These are phyloP conservation scores for Melanotaenia nigrans DNA, from an alignment of 2,797 vertebrate genomes.

Conservation along the genomic window DNA sequence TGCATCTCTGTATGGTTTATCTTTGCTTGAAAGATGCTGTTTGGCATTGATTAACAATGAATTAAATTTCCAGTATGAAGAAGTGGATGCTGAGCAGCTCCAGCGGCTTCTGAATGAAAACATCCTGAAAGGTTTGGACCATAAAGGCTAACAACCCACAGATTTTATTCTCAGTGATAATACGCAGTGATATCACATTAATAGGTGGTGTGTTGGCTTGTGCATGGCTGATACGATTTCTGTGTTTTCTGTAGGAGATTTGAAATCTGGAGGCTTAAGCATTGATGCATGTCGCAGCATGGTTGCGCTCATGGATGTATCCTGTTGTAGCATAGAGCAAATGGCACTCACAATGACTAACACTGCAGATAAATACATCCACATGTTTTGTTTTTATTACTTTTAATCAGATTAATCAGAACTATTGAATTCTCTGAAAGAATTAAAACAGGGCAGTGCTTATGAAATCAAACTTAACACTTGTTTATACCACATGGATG, in stretches of 20 bases:
- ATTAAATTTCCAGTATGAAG: constrained; percentile 61
- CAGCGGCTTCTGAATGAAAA: constrained; percentile 65
- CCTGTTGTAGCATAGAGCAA: constrained; percentile 62
- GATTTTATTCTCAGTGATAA: background rate
- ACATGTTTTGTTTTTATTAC: too few species aligned
- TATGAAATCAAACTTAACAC: too few species aligned
- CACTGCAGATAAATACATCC: background rate
- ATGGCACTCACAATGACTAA: too few species aligned
- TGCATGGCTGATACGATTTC: background rate
- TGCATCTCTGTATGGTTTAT: background rate
- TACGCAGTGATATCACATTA: background rate
- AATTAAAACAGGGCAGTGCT: background rate
- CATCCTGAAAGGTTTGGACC: constrained; percentile 62
- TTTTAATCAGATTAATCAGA: too few species aligned
- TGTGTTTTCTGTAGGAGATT: constrained; percentile 47
- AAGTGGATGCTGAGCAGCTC: constrained; percentile 75
- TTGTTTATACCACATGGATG: background rate
- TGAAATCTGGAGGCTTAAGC: constrained; percentile 80
- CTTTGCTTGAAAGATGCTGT: accelerated
- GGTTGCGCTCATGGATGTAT: constrained; percentile 93
- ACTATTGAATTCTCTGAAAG: too few species aligned
- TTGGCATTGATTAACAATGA: background rate
- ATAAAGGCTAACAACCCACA: background rate
- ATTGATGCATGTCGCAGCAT: constrained; percentile 88
- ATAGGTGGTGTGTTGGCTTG: background rate